Evolutionary conservation across 2,113 vertebrate species (phyloP), one percentile per base, ranked within the genome.

Genomic region (Suncus etruscus): DNA sequence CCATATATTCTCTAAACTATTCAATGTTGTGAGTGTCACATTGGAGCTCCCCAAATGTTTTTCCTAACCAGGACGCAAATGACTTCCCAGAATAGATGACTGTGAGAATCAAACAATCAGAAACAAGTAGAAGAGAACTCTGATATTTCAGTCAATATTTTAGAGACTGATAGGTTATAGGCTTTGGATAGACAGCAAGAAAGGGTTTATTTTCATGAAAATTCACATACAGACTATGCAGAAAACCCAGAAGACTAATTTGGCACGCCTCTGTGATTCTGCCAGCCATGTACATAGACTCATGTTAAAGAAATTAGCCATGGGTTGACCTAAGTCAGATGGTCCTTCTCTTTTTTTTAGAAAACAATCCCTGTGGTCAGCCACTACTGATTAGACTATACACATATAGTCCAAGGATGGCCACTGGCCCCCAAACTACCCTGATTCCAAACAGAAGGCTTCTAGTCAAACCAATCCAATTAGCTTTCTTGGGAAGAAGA

Each of bases 61-160:
- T 27, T 73, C 69, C 63, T 50, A 8, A 31, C n/a, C 51, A 65
- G 81, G 78, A 48, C 78, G 84, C 70, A 18, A 63, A 48, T 58
- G 81, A 86, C 73, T 87, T 79, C 85, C 78, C 70, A 87, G 20
- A 92, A 91, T 58, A 92, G 74, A 82, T 47, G 32, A 70, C 77
- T 75, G 39, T 89, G 32, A 78, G 80, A 63, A 87, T 18, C 70
- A 84, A 84, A 72, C 63, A 14, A 32, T 39, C 51, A 32, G 77
- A 50, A 48, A n/a, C 32, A 76, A 68, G 77, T 68, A 16, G 27
- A 11, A 61, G 14, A 75, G 9, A 47, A 31, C 4, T 22, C 8
- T 84, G 80, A 81, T 27, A 70, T 51, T 76, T 22, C 27, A 51
- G 83, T 83, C 65, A 72, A 66, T 51, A 66, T n/a, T 74, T 68